Evolutionary conservation across 1,140 invertebrate genomes (phyloP), one percentile per base, ranked within the genome.

Genomic region (Drosophila pachea): DNA sequence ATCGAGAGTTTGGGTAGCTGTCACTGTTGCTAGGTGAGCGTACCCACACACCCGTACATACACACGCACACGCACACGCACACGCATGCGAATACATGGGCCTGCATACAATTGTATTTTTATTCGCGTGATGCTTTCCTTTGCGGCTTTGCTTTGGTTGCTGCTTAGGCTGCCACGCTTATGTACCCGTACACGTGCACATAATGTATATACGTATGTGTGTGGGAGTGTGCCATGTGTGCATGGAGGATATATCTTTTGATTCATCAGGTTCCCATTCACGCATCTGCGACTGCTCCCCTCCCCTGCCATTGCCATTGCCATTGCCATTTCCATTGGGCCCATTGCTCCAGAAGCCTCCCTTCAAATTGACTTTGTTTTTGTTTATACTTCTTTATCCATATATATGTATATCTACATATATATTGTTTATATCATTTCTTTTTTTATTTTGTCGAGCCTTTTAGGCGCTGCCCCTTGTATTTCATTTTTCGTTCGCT

Each of bases 121-220:
- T 65, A 60, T 71, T 55, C 62, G 60, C 63, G 43, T 67, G 59
- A 58, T 59, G 59, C 59, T 60, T 69, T 69, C 60, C 40, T 54
- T 73, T 69, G 71, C 36, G 66, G 60, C 54, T 73, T 73, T 73
- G 66, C 63, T 68, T 73, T 68, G 67, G 48, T 54, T 56, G 54
- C 29, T 61, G 64, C 40, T 67, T 69, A 65, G 65, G 33, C 32
- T 9, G 45, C 16, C 45, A 47, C 9, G n/a, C 11, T 2, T 8
- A 16, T 14, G n/a, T 14, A n/a, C 22, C 22, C 22, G 22, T 22
- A 1, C 22, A 22, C 22, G 22, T 22, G 22, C 22, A 22, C 22
- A 22, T 22, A 2, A 22, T 48, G 8, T 42, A 4, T 38, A 5
- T 49, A 9, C 42, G 22, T 49, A 12, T 29, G 38, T 50, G 43